Percentiles rank a stretch among this genome's conserved stretches.
Conservation (phyloP, 2,113 vertebrate genomes). For the Haemorhous mexicanus region DNA sequence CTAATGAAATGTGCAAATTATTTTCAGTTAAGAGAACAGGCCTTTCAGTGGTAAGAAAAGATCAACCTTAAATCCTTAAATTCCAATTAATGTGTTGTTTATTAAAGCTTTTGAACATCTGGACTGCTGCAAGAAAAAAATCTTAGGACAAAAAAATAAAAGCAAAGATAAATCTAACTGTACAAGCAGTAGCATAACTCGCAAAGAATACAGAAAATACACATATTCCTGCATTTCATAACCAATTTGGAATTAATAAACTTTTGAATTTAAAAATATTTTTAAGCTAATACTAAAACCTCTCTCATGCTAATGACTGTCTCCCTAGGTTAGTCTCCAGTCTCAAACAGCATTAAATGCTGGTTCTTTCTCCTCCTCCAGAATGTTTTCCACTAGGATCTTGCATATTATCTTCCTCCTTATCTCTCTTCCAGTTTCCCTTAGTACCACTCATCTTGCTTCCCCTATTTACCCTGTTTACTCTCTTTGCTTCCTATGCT, state of each 20-base stretch:
- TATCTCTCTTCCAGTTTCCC: neutral
- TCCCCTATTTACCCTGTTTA: neutral
- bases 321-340: neutral
- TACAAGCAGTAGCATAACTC: neutral
- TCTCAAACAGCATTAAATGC: neutral
- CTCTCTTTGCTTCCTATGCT: neutral
- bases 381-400: neutral
- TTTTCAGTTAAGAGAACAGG: neutral
- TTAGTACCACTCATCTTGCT: neutral
- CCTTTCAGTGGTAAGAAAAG: neutral
- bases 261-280: neutral
- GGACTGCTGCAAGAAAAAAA: neutral
- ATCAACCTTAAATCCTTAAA: neutral
- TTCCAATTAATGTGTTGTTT: neutral
- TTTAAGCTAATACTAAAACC: neutral
- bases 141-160: neutral
- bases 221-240: neutral
- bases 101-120: neutral
- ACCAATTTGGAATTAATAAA: neutral
- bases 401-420: neutral
- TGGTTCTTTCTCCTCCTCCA: neutral
- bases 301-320: neutral
- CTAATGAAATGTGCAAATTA: neutral
- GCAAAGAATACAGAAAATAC: neutral
- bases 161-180: neutral